phyloP scores from a whole-genome alignment of 35 echinoderm and acorn worm species.

The Ptychodera flava region DNA sequence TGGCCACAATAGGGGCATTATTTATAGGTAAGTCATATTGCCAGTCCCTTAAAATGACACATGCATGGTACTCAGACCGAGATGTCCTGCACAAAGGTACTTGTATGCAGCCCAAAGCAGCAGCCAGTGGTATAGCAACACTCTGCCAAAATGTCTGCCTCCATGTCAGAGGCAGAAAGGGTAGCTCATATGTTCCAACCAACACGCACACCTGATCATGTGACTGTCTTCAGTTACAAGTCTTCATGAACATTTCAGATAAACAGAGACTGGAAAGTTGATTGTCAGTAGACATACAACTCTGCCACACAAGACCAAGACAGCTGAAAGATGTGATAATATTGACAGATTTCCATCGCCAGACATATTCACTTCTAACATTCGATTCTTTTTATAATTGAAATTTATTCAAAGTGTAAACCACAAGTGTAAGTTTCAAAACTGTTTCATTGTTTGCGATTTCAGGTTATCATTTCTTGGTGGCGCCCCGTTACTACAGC shows the following conservation, averaged over 20 bases:
- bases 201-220: no score
- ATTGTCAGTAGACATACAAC: neutral
- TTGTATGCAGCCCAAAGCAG: neutral
- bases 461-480: conserved; percentile 66
- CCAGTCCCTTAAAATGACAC: no score
- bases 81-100: neutral
- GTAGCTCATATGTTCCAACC: no score
- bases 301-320: neutral
- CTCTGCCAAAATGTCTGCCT: neutral
- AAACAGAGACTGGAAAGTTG: neutral
- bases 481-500: conserved; percentile 73
- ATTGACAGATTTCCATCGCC: no score
- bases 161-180: neutral
- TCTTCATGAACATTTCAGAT: no score
- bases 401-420: neutral
- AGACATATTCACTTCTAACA: no score
- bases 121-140: neutral
- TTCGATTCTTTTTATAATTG: neutral
- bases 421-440: neutral
- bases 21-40: conserved; percentile 85
- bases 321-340: no score
- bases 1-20: conserved; percentile 62
- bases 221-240: no score
- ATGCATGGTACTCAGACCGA: neutral
- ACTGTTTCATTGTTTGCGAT: neutral